phyloP scores from a whole-genome alignment of 1,140 invertebrate species.

The Apis laboriosa region DNA sequence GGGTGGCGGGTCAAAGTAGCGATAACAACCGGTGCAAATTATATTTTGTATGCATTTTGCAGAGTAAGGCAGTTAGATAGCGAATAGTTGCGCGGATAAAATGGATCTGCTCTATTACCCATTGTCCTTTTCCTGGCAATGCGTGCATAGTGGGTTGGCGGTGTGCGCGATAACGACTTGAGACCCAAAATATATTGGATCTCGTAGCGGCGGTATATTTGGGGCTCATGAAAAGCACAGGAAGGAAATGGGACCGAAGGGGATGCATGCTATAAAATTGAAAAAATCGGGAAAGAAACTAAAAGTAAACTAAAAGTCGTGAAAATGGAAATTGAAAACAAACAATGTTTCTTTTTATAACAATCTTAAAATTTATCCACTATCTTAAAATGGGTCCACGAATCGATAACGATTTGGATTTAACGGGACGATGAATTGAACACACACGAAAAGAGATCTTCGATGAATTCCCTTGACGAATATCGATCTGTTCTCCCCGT shows the following conservation, averaged over 20 bases:
- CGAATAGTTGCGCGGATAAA: neutral
- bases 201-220: neutral
- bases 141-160: neutral
- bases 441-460: slow-evolving; percentile 4
- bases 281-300: neutral
- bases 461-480: neutral
- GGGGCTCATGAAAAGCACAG: slow-evolving; percentile 22
- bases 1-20: too few relatives aligned
- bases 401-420: neutral
- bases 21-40: neutral
- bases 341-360: neutral
- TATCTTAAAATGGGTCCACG: too few relatives aligned
- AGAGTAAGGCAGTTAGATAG: neutral
- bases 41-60: neutral
- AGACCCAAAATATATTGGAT: slow-evolving; percentile 8
- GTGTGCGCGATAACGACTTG: slow-evolving; percentile 1
- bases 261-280: neutral
- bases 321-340: too few relatives aligned
- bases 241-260: slow-evolving; percentile 4
- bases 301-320: neutral
- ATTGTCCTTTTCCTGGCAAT: neutral
- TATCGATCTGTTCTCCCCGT: slow-evolving; percentile 26
- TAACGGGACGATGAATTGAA: neutral
- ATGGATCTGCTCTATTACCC: neutral
- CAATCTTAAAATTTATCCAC: too few relatives aligned